Conservation (phyloP, 2,797 vertebrate species). For the Sebastes steindachneri region DNA sequence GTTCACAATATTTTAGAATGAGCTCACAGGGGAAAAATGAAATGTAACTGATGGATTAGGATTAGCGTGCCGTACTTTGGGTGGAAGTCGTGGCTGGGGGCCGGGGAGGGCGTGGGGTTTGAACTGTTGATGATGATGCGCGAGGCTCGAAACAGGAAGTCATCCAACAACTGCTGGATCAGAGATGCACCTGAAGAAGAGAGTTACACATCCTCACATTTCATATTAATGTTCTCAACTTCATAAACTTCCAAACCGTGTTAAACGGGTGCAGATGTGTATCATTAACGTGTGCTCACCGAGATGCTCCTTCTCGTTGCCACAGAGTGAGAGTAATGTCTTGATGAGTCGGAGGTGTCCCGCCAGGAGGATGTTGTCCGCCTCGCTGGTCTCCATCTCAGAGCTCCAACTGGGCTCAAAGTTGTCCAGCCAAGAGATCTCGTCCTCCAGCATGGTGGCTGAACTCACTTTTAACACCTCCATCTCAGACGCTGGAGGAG, state of each 20-base stretch:
- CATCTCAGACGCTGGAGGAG: slow-evolving; percentile 92
- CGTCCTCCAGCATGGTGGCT: slow-evolving; percentile 96
- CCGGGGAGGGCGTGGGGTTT: slow-evolving; percentile 90
- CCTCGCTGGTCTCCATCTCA: slow-evolving; percentile 97
- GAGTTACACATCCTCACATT: not conserved
- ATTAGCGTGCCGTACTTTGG: slow-evolving; percentile 88
- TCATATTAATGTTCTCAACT: not conserved
- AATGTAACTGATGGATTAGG: not conserved
- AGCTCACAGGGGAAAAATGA: not conserved
- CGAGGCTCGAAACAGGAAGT: slow-evolving; percentile 99
- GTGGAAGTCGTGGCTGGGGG: slow-evolving; percentile 96
- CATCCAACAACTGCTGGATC: slow-evolving; percentile 97
- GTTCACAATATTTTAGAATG: not conserved
- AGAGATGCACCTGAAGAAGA: slow-evolving; percentile 89
- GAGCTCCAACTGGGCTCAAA: slow-evolving; percentile 97
- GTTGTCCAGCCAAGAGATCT: slow-evolving; percentile 98
- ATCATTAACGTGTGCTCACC: slow-evolving; percentile 78
- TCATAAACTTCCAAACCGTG: not conserved
- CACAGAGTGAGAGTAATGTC: slow-evolving; percentile 95
- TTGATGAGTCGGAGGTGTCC: slow-evolving; percentile 98
- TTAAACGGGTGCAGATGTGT: not conserved
- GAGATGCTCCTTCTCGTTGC: slow-evolving; percentile 95
- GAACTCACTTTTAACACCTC: slow-evolving; percentile 94
- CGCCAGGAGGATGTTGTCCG: slow-evolving; percentile 95
- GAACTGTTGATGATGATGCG: slow-evolving; percentile 98